Evolutionary conservation across 2,888 invertebrate species (phyloP), one percentile per base, ranked within the genome.

Genomic region (Pherbina coryleti): DNA sequence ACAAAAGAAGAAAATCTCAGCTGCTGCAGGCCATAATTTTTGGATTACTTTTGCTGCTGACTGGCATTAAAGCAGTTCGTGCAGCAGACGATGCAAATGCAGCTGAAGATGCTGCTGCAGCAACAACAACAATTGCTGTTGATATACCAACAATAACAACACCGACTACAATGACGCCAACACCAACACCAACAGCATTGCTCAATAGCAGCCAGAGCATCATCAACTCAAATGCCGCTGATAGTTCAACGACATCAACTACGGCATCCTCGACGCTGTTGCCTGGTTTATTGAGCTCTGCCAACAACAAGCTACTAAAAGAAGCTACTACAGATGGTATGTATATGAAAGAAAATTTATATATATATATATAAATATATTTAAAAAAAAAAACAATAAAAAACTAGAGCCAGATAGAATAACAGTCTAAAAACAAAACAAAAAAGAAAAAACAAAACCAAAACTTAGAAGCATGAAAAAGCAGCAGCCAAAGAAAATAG

Each of bases 21-120:
- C 77, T 74, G 49, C 83, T 84, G 72, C 72, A 83, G 77, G 82
- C 84, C 75, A 83, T 82, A 79, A 81, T 88, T 81, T 87, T 84
- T 83, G 87, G 84, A 84, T 83, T 87, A 84, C 81, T 88, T 83
- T 82, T 88, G 83, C 77, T 67, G 82, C 77, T 60, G 62, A 53
- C 78, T 84, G 85, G 84, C 84, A 85, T 85, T 86, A 84, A 85
- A 85, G 84, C 85, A 80, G 85, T 84, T 81, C 84, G 83, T 75
- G 85, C 85, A 79, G 84, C 84, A 82, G 86, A 84, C 81, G 83
- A 84, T 82, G 84, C 81, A 70, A 82, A 81, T 71, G 84, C 84
- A 79, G 83, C 83, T 82, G 85, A 84, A 80, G 83, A 77, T 37
- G 80, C 79, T 80, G 81, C 81, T 67, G 71, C 77, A 77, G 81